Evolutionary conservation across 1,140 invertebrate genomes (phyloP).

Genomic region (Monomorium pharaonis): DNA sequence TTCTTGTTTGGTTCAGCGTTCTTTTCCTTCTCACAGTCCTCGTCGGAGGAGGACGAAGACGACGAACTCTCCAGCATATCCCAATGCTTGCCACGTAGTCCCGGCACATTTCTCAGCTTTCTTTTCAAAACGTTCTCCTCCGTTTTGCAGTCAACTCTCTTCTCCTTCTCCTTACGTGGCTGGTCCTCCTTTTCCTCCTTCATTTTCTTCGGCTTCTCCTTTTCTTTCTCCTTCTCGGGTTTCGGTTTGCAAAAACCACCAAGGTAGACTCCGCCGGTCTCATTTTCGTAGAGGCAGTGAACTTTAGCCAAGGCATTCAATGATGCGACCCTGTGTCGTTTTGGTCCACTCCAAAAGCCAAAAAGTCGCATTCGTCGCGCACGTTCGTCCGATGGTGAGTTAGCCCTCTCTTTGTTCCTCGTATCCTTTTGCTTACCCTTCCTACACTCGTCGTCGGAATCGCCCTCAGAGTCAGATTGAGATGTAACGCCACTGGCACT

Average conservation of each 20-base stretch:
- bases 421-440: slow-evolving; percentile 66
- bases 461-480: slow-evolving; percentile 75
- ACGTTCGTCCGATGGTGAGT: slow-evolving; percentile 80
- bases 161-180: slow-evolving; percentile 71
- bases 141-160: slow-evolving; percentile 74
- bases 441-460: slow-evolving; percentile 70
- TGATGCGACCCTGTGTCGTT: slow-evolving; percentile 93
- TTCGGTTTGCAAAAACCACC: slow-evolving; percentile 85
- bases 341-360: slow-evolving; percentile 89
- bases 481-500: slow-evolving; percentile 62
- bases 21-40: slow-evolving; percentile 85
- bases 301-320: slow-evolving; percentile 96
- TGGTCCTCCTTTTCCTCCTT: slow-evolving; percentile 70
- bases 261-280: slow-evolving; percentile 90
- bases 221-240: slow-evolving; percentile 80
- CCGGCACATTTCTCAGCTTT: slow-evolving; percentile 90
- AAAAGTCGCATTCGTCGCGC: slow-evolving; percentile 85
- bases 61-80: slow-evolving; percentile 89
- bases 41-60: slow-evolving; percentile 83
- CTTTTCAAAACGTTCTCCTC: slow-evolving; percentile 83
- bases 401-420: slow-evolving; percentile 72
- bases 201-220: slow-evolving; percentile 71
- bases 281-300: slow-evolving; percentile 96
- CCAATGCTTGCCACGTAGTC: slow-evolving; percentile 93
- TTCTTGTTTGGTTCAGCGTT: slow-evolving; percentile 79